A percentile compares a stretch with the other conserved stretches of the same genome.
Conservation (phyloP, 2,888 invertebrate species). For the Tolmerus cingulatus region DNA sequence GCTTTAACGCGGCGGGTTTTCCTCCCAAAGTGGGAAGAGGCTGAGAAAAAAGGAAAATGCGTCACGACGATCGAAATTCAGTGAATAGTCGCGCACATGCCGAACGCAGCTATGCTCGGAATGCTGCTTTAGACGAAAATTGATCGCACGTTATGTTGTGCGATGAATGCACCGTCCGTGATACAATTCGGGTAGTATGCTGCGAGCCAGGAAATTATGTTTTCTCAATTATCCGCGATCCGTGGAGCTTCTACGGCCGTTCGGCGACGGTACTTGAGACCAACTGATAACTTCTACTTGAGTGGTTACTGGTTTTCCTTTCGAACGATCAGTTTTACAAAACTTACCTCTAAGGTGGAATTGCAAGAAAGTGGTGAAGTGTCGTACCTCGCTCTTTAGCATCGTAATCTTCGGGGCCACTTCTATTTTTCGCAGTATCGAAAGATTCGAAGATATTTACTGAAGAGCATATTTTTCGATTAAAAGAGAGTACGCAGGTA, state of each 20-base stretch:
- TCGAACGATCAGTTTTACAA: not conserved
- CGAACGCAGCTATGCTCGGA: not conserved
- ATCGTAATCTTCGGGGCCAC: not conserved
- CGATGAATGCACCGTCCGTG: not conserved
- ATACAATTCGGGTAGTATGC: not conserved
- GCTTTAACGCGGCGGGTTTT: not conserved
- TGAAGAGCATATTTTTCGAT: not conserved
- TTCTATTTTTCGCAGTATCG: not conserved
- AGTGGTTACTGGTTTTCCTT: constrained; percentile 3
- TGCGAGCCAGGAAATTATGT: not conserved
- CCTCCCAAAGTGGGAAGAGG: constrained; percentile 8
- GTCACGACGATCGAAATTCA: constrained; percentile 10
- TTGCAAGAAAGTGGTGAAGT: constrained; percentile 9
- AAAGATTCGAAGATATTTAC: not conserved
- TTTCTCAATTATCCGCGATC: not conserved
- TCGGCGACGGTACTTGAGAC: not conserved
- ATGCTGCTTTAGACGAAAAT: not conserved
- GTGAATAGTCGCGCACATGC: not conserved
- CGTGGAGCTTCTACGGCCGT: not conserved
- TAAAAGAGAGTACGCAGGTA: not conserved
- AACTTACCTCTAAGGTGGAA: constrained; percentile 12
- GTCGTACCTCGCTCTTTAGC: not conserved
- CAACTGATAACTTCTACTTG: constrained; percentile 18
- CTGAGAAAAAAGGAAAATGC: not conserved
- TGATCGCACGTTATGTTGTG: not conserved